Evolutionary conservation across 2,888 invertebrate genomes (phyloP).

Genomic region (Lochmaea crataegi): DNA sequence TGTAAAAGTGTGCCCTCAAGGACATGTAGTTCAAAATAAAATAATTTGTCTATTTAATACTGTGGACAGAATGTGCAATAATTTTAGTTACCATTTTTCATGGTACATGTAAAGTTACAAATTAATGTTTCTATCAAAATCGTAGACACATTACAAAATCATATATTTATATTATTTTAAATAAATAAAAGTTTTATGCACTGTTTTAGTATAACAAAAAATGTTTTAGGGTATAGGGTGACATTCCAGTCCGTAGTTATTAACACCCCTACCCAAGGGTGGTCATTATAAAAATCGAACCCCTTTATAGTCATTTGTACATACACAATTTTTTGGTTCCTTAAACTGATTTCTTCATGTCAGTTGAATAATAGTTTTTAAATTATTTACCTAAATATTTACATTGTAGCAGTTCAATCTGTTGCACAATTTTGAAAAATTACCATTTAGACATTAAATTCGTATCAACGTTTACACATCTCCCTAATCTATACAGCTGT

Average conservation of each 20-base stretch:
- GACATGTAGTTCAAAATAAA: neutral
- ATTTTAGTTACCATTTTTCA: conserved; percentile 22
- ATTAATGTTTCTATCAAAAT: neutral
- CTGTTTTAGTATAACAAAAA: neutral
- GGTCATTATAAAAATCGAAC: conserved; percentile 32
- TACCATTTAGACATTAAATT: neutral
- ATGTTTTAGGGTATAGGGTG: neutral
- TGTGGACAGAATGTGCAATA: conserved; percentile 21
- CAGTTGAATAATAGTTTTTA: conserved; percentile 41
- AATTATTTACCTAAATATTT: conserved; percentile 36
- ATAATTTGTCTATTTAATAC: neutral
- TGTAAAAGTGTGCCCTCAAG: neutral
- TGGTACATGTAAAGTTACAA: neutral
- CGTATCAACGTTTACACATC: neutral
- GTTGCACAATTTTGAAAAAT: conserved; percentile 40
- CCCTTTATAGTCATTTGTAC: conserved; percentile 47
- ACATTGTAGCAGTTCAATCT: conserved; percentile 28
- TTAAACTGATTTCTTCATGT: conserved; percentile 40
- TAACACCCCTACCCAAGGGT: conserved; percentile 19
- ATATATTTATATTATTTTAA: neutral
- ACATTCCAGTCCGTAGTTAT: conserved; percentile 20
- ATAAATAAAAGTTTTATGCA: neutral
- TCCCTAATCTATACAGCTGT: neutral
- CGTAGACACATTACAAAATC: too few relatives aligned
- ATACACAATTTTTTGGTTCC: conserved; percentile 43